Evolutionary conservation across 2,888 invertebrate species (phyloP), one percentile per base, ranked within the genome.

Genomic region (Ophraella communa): DNA sequence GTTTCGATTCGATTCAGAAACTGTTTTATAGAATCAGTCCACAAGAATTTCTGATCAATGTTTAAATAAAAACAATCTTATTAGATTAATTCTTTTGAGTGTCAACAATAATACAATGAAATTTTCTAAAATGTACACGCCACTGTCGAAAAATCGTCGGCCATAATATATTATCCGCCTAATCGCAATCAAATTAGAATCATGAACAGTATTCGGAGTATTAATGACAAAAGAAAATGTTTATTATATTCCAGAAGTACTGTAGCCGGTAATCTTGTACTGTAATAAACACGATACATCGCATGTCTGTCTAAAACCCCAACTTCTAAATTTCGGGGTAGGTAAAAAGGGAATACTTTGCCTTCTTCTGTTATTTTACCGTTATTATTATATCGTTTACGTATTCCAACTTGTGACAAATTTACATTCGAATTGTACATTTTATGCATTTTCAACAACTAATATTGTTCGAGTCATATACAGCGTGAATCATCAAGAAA

Each of bases 261-360:
- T 62, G 52, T 47, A 65, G 58, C 62, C 49, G 57, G 68, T 64
- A 66, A 68, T 66, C 63, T 61, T 51, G 64, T 64, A 65, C 61
- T 45, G 57, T 53, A 54, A 57, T 52, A 58, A 66, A 69, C 75
- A 75, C 75, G 75, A 67, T 70, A 75, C 65, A 75, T 75, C 66
- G 75, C 75, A 75, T 75, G 75, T 71, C 69, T 62, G 62, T 60
- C 65, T 69, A 71, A n/a, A n/a, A 71, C 71, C 67, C 66, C 52
- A 45, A 47, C 39, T 62, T 62, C 57, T 58, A 53, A 33, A 54
- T 56, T 61, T 61, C 27, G 20, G 39, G 20, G 44, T 20, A 21
- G 21, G 17, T 24, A 52, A 49, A 21, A 11, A 17, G 49, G 49
- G 49, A 27, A 49, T 49, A 49, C 24, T 49, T 4, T 42, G 17